A percentile compares a stretch with the other conserved stretches of the same genome.
phyloP scores from a whole-genome alignment of 2,888 invertebrate species.

The Strigamia transsilvanica region DNA sequence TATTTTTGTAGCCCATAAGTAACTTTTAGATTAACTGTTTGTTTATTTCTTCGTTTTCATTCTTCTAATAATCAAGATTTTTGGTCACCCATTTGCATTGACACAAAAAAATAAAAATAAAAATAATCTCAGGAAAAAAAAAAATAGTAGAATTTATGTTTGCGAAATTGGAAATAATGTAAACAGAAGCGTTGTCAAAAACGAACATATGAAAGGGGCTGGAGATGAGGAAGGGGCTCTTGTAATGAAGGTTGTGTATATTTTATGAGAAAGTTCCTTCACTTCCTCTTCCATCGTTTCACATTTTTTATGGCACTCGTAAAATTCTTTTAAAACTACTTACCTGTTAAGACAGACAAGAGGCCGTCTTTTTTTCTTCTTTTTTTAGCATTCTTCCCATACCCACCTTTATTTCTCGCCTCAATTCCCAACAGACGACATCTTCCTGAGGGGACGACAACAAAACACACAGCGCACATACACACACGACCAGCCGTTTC shows the following conservation, averaged over 20 bases:
- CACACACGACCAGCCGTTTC: background rate
- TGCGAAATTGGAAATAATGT: background rate
- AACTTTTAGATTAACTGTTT: no score
- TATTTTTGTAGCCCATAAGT: no score
- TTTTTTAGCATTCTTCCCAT: slow-evolving; percentile 13
- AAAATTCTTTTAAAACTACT: slow-evolving; percentile 48
- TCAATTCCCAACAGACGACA: slow-evolving; percentile 2
- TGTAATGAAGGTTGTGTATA: slow-evolving; percentile 35
- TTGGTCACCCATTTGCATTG: no score
- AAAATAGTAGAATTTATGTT: background rate
- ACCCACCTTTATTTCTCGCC: slow-evolving; percentile 27
- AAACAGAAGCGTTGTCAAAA: slow-evolving; percentile 27
- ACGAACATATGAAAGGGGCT: background rate
- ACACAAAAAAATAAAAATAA: background rate
- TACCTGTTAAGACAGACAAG: slow-evolving; percentile 44
- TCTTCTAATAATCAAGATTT: no score
- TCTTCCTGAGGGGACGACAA: background rate
- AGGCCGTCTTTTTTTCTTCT: background rate
- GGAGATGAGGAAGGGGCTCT: background rate
- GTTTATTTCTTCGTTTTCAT: no score
- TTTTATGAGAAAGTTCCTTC: slow-evolving; percentile 18
- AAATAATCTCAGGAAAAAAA: no score
- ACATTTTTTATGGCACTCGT: slow-evolving; percentile 15
- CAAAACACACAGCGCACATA: background rate
- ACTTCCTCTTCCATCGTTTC: slow-evolving; percentile 6